These are phyloP conservation scores for Vipera ursinii DNA, from an alignment of 2,797 vertebrate species.

Conservation along the genomic window DNA sequence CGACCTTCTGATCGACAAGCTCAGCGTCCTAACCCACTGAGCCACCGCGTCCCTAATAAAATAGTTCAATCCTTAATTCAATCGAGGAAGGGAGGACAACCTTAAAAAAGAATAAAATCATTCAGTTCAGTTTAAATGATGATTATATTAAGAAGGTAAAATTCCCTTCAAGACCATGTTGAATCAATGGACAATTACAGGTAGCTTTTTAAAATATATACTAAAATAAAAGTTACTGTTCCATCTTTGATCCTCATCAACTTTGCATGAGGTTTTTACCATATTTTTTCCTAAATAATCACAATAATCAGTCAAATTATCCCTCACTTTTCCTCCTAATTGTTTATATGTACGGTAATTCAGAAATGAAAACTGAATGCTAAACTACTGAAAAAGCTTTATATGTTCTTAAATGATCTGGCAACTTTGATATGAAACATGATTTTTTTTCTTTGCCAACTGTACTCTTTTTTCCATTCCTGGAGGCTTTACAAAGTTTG, in stretches of 20 bases:
- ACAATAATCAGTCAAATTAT: not conserved
- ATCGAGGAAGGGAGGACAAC: not conserved
- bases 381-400: not conserved
- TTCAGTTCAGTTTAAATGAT: not conserved
- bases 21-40: too few species aligned
- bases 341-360: not conserved
- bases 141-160: not conserved
- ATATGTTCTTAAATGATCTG: not conserved
- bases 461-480: slow-evolving; percentile 37
- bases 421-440: slow-evolving; percentile 25
- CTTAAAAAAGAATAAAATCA: not conserved
- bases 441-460: slow-evolving; percentile 36
- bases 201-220: not conserved
- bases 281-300: not conserved
- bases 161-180: not conserved
- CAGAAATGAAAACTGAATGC: not conserved
- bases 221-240: not conserved
- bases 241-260: not conserved
- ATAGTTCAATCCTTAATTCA: not conserved
- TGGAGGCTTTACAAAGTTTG: slow-evolving; percentile 53
- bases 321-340: not conserved
- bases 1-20: too few species aligned
- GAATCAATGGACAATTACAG: not conserved
- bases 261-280: not conserved
- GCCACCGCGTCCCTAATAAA: too few species aligned